phyloP scores from a whole-genome alignment of 2,888 invertebrate species.

The Isotomurus palustris region DNA sequence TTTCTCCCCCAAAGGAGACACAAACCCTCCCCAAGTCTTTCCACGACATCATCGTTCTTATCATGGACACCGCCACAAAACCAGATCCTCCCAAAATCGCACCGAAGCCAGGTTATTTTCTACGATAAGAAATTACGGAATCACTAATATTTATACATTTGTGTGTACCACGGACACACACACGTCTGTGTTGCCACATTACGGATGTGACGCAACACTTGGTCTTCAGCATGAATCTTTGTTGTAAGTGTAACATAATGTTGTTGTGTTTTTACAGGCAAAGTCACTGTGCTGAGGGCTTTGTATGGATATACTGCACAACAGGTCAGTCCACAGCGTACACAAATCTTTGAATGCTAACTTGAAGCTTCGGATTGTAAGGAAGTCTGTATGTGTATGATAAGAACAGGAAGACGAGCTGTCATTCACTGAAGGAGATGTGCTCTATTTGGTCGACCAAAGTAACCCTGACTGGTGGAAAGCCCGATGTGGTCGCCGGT shows the following conservation, averaged over 20 bases:
- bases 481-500: constrained; percentile 55
- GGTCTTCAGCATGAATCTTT: no score
- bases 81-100: constrained; percentile 46
- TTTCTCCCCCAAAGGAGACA: background rate
- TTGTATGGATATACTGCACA: constrained; percentile 58
- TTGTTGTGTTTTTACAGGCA: constrained; percentile 50
- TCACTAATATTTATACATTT: background rate
- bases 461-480: constrained; percentile 54
- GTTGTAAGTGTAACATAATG: background rate
- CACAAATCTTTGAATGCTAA: background rate
- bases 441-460: constrained; percentile 58
- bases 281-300: constrained; percentile 58
- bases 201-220: no score
- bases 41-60: background rate
- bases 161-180: background rate
- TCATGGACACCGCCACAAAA: no score
- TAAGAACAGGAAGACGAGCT: constrained; percentile 57
- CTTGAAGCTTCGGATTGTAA: background rate
- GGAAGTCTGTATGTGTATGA: no score
- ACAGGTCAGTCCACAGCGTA: constrained; percentile 50
- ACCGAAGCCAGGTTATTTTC: constrained; percentile 46
- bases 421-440: constrained; percentile 62
- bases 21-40: background rate
- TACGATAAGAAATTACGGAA: no score
- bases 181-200: no score